Evolutionary conservation across 2,888 invertebrate genomes (phyloP).

Genomic region (Leucoma salicis): DNA sequence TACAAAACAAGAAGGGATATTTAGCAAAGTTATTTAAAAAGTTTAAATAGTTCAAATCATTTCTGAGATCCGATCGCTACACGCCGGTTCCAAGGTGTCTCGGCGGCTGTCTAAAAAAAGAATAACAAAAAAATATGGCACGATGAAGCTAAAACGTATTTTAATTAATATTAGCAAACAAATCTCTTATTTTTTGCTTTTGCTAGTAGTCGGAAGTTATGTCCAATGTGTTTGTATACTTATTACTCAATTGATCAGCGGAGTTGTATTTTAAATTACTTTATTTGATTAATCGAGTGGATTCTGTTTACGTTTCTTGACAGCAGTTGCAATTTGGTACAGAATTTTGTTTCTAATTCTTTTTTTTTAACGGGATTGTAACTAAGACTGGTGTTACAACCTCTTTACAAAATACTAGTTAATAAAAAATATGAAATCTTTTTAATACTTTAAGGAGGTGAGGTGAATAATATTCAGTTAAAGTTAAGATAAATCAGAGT

Average conservation of each 20-base stretch:
- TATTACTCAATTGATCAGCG: conserved; percentile 1
- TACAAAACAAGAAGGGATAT: no score
- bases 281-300: neutral
- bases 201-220: conserved; percentile 22
- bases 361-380: no score
- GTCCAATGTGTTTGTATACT: conserved; percentile 3
- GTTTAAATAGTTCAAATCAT: neutral
- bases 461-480: no score
- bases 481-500: no score
- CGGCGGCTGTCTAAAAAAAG: conserved; percentile 29
- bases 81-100: conserved; percentile 32
- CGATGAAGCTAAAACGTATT: conserved; percentile 26
- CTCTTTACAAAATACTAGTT: no score
- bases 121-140: conserved; percentile 26
- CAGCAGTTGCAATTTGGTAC: neutral
- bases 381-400: no score
- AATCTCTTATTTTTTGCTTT: conserved; percentile 18
- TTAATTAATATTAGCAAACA: conserved; percentile 47
- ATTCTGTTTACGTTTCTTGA: neutral
- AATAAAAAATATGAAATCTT: no score
- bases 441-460: no score
- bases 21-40: neutral
- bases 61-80: neutral
- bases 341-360: neutral
- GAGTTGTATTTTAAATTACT: neutral